Evolutionary conservation across 2,113 vertebrate species (phyloP).

Genomic region (Hymenochirus boettgeri): DNA sequence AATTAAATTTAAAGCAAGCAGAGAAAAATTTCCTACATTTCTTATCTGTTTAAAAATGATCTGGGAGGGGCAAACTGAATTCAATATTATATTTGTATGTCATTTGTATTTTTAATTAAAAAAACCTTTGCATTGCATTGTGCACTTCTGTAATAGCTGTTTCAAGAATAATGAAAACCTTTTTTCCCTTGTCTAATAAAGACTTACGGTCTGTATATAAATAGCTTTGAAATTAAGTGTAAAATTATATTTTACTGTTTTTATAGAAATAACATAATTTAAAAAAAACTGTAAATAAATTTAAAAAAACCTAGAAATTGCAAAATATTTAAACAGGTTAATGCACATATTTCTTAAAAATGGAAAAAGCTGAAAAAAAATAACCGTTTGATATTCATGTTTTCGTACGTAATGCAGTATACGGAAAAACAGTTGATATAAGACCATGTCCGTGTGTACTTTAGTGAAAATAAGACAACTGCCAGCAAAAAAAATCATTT

Average conservation of each 20-base stretch:
- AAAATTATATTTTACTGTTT: slow-evolving; percentile 83
- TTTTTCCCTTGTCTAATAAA: slow-evolving; percentile 66
- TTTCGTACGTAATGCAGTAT: slow-evolving; percentile 59
- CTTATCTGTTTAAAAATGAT: no score
- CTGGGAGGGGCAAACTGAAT: no score
- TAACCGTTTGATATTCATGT: slow-evolving; percentile 70
- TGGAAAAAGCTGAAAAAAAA: slow-evolving; percentile 62
- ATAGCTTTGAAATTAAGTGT: slow-evolving; percentile 64
- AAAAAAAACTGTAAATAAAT: slow-evolving; percentile 57
- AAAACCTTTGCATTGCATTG: slow-evolving; percentile 51
- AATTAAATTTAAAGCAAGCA: no score
- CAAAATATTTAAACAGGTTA: slow-evolving; percentile 63
- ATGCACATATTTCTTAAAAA: slow-evolving; percentile 61
- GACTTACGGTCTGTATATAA: slow-evolving; percentile 68
- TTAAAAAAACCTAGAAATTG: slow-evolving; percentile 66
- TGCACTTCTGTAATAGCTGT: slow-evolving; percentile 62
- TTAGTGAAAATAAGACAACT: slow-evolving; percentile 70
- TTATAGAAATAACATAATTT: slow-evolving; percentile 67
- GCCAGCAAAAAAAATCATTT: slow-evolving; percentile 70
- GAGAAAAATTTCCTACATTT: no score
- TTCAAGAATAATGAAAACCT: slow-evolving; percentile 54
- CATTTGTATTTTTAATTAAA: neutral
- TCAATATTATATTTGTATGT: no score
- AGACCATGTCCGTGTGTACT: slow-evolving; percentile 68
- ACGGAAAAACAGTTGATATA: slow-evolving; percentile 60